Evolutionary conservation across 2,113 vertebrate genomes (phyloP).

Genomic region (Litocranius walleri): DNA sequence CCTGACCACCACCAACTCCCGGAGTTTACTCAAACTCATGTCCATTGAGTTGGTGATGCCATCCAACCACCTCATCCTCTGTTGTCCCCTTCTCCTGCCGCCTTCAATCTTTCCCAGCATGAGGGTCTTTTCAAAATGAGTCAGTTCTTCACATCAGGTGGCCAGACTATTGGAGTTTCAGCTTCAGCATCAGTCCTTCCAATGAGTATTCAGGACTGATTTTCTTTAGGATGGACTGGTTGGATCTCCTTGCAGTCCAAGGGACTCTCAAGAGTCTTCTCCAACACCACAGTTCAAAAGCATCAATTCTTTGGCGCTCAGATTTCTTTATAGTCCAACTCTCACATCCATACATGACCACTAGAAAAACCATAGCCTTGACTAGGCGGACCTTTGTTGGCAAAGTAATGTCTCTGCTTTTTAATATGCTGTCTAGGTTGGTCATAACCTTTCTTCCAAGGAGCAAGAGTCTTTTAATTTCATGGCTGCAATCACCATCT

Average conservation of each 20-base stretch:
- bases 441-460: not conserved
- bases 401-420: not conserved
- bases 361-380: not conserved
- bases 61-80: not conserved
- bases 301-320: not conserved
- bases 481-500: not conserved
- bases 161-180: not conserved
- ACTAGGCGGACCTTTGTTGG: not conserved
- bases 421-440: not conserved
- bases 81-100: fast-evolving
- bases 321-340: not conserved
- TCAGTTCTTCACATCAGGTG: not conserved
- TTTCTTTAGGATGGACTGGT: not conserved
- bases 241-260: not conserved
- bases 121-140: not conserved
- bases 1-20: not conserved
- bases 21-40: not conserved
- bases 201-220: not conserved
- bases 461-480: not conserved
- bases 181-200: not conserved
- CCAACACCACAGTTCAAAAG: not conserved
- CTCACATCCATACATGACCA: not conserved
- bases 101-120: not conserved
- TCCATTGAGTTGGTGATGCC: not conserved
- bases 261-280: not conserved